Base-by-base conservation (phyloP, 2,797 vertebrate genomes). In the Simalia tracyae region DNA sequence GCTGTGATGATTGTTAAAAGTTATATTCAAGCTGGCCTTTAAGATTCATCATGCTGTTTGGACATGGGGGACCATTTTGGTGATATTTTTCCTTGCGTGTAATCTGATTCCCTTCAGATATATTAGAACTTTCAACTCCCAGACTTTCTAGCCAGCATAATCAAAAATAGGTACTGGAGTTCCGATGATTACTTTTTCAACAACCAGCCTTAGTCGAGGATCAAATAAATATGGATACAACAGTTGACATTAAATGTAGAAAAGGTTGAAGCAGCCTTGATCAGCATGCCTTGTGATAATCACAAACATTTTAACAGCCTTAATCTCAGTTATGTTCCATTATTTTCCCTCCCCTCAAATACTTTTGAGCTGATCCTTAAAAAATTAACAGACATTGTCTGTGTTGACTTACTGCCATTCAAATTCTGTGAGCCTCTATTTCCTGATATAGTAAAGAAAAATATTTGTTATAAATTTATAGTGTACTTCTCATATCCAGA, bases 401-500 rank as follows among this genome's bases (percentile, higher is more conserved):
- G 42, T 31, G 46, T 64, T 95, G 57, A 92, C 93, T 81, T 81
- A 81, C 4, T 81, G 22, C 76, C 36, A 46, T 81, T 81, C 76
- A 81, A 94, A 90, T 93, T 96, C 85, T 57, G 89, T 61, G 64
- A 94, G 88, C 90, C 95, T 92, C 90, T 97, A 94, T 94, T 92
- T 94, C 94, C 91, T 61, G 88, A 97, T 96, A 94, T 93, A 95
- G 93, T 93, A 95, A 88, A 60, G 92, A 96, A 96, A 97, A 96
- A 88, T 66, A 86, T 50, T 96, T 17, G 60, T 91, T 96, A 95
- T 95, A 22, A 87, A 92, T 93, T 93, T 91, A 68, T 89, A 95
- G 31, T 94, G 46, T 61, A 64, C 64, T 96, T 96, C 97, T 94
- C 90, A 94, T 94, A 95, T 95, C 96, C 93, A 84, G 84, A 1